phyloP scores from a whole-genome alignment of 2,797 vertebrate species.

The Sebastiscus tertius region DNA sequence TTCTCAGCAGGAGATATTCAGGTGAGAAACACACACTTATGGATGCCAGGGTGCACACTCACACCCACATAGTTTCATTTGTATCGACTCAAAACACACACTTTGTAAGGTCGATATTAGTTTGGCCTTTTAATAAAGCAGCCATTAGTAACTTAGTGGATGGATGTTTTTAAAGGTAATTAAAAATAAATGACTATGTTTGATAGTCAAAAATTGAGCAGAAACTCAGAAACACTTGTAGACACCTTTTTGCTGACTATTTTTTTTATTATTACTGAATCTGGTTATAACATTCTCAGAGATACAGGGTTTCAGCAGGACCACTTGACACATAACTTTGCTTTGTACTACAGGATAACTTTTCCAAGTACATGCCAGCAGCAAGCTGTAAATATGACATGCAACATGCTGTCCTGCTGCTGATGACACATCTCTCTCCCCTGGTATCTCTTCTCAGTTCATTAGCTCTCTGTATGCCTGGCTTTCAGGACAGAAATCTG shows the following conservation, averaged over 20 bases:
- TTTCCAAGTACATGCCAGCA: neutral
- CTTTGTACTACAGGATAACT: neutral
- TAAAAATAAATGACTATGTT: neutral
- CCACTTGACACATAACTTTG: neutral
- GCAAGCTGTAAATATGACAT: neutral
- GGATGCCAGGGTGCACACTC: slow-evolving; percentile 35
- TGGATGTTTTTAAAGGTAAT: neutral
- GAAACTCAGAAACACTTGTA: neutral
- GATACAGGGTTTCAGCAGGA: neutral
- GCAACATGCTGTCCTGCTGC: neutral
- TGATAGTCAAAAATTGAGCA: neutral
- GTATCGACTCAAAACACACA: slow-evolving; percentile 7
- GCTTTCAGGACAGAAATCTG: neutral
- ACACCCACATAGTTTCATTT: slow-evolving; percentile 30
- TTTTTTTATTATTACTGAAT: neutral
- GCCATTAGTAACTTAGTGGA: neutral
- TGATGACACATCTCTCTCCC: neutral
- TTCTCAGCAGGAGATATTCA: slow-evolving; percentile 64
- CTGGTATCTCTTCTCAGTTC: neutral
- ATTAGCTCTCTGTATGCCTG: neutral
- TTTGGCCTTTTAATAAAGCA: neutral
- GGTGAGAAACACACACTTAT: slow-evolving; percentile 46
- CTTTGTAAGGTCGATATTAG: neutral
- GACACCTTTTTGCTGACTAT: neutral
- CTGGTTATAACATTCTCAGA: neutral